Evolutionary conservation across 2,113 vertebrate genomes (phyloP).

Genomic region (Protobothrops flavoviridis): DNA sequence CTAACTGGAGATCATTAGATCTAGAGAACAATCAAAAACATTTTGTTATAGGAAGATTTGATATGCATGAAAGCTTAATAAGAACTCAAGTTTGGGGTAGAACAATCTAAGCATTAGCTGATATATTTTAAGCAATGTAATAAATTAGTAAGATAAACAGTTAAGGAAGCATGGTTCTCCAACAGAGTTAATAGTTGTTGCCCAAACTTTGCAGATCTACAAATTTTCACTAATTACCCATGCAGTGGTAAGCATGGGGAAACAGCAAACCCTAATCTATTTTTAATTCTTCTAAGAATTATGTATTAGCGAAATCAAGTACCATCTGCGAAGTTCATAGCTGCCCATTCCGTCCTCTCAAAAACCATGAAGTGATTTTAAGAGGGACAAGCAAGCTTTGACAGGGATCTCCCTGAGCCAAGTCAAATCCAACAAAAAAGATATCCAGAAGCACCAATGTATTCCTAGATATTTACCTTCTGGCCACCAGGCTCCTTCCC

Average conservation of each 20-base stretch:
- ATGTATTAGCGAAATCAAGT: slow-evolving; percentile 53
- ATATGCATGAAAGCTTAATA: slow-evolving; percentile 34
- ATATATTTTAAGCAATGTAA: slow-evolving; percentile 40
- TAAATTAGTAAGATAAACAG: slow-evolving; percentile 41
- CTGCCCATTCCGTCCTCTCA: neutral
- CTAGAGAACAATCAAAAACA: slow-evolving; percentile 48
- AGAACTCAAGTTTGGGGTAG: slow-evolving; percentile 38
- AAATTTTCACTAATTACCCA: neutral
- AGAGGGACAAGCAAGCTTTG: neutral
- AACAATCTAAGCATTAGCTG: slow-evolving; percentile 32
- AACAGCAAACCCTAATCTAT: neutral
- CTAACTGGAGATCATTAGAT: slow-evolving; percentile 52
- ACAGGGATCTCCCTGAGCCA: neutral
- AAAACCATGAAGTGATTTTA: neutral
- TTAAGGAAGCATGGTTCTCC: slow-evolving; percentile 47
- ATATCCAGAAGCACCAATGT: neutral
- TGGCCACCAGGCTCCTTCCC: too few relatives aligned
- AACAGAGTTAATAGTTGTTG: neutral
- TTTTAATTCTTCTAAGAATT: neutral
- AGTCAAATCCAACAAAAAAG: neutral
- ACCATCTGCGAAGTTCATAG: slow-evolving; percentile 15
- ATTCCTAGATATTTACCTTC: neutral
- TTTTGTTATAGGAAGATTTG: slow-evolving; percentile 51
- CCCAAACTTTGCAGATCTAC: neutral
- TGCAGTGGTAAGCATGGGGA: neutral